Base-by-base conservation (phyloP, 1,140 invertebrate genomes). In the Leptinotarsa undecemlineata region DNA sequence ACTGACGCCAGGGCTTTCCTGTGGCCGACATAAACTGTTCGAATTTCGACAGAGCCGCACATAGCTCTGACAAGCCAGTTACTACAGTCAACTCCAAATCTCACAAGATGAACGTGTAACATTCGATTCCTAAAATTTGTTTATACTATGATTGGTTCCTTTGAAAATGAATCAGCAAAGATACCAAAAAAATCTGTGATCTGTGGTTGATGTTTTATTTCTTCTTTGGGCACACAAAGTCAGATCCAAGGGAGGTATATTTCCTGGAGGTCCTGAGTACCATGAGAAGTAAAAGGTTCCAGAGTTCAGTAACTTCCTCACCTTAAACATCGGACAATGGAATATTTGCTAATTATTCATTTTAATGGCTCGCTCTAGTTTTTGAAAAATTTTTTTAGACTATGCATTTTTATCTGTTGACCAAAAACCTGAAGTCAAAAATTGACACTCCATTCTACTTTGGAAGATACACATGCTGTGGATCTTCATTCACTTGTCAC, bases 211-310 rank as follows among this genome's bases (percentile, higher is more conserved):
- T 3, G 93, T 94, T 82, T 93, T 93, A 66, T 90, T 89, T 82
- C 92, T 90, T 79, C 95, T 90, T 85, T 99, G 97, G 60, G 95
- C 94, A 87, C 96, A 98, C 33, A 99, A 85, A 14, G 96, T 98
- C 23, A 99, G 90, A 88, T 99, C 96, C 81, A 97, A 74, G 21
- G 81, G 74, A 64, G 72, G 47, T 42, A 42, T 42, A 71, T 74
- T 74, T 15, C 82, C 78, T 19, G 71, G 48, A 14, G 77, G 70
- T 17, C 78, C 78, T 26, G 81, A 80, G 68, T 82, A 89, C 92
- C 96, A 96, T 2, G 96, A 95, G 85, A 99, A 98, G 84, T 98
- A 99, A 85, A 98, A 98, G 19, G 96, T 98, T 14, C 97, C 97
- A 23, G 96, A 98, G 85, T 96, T 98, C 3, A 99, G 87, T 48